Percentiles rank a stretch among this genome's conserved stretches.
Evolutionary conservation across 2,797 vertebrate genomes (phyloP).

Genomic region (Trichosurus vulpecula): DNA sequence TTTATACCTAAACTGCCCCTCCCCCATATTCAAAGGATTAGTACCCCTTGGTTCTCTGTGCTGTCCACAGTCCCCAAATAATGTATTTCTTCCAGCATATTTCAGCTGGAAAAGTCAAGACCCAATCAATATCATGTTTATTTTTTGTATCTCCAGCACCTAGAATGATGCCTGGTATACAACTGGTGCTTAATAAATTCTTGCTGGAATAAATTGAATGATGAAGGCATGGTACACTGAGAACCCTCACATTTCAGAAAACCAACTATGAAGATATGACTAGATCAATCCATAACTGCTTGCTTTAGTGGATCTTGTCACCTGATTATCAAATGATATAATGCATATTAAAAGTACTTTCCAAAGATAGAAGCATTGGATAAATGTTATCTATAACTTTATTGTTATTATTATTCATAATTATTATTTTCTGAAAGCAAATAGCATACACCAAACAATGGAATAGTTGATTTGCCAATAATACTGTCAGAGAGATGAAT

Average conservation of each 20-base stretch:
- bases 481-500: neutral
- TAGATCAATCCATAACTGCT: neutral
- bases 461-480: neutral
- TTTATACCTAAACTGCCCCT: neutral
- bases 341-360: neutral
- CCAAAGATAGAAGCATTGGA: neutral
- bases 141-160: neutral
- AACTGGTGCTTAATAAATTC: neutral
- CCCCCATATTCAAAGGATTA: neutral
- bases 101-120: neutral
- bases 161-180: neutral
- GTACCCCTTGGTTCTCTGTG: neutral
- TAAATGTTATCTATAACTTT: neutral
- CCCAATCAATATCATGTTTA: neutral
- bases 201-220: neutral
- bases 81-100: neutral
- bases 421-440: neutral
- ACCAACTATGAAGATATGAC: neutral
- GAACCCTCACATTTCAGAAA: neutral
- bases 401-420: neutral
- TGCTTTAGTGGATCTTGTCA: neutral
- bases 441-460: neutral
- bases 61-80: neutral
- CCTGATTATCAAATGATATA: neutral
- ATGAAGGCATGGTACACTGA: neutral